Percentiles rank a stretch among this genome's conserved stretches.
Conservation (phyloP, 2,888 invertebrate genomes). For the Lucinisca nassula region DNA sequence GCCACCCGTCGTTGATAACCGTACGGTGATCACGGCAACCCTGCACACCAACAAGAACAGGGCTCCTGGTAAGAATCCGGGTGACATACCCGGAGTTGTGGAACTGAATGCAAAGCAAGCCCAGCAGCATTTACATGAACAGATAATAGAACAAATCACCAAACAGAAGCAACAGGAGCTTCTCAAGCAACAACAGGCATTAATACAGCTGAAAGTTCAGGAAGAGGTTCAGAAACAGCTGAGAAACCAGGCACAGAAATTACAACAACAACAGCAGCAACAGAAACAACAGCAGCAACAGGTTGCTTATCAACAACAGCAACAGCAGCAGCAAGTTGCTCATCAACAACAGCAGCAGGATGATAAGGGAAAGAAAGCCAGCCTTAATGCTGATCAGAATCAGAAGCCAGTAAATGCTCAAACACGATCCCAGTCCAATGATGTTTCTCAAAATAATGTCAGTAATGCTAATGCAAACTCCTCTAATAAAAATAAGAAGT, state of each 20-base stretch:
- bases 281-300: slow-evolving; percentile 27
- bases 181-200: slow-evolving; percentile 58
- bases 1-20: slow-evolving; percentile 53
- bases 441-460: neutral
- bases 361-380: slow-evolving; percentile 29
- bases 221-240: slow-evolving; percentile 57
- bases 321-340: slow-evolving; percentile 36
- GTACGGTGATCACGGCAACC: slow-evolving; percentile 34
- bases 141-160: neutral
- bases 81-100: neutral
- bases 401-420: neutral
- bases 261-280: slow-evolving; percentile 57
- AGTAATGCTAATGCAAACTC: neutral
- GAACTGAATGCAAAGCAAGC: slow-evolving; percentile 3
- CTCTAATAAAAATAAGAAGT: neutral
- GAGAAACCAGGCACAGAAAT: slow-evolving; percentile 50
- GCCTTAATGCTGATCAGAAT: neutral
- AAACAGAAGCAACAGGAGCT: slow-evolving; percentile 55
- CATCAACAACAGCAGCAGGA: slow-evolving; percentile 30
- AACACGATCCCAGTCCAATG: slow-evolving; percentile 1
- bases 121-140: slow-evolving; percentile 1
- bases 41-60: neutral
- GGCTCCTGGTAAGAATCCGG: neutral
- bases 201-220: slow-evolving; percentile 54
- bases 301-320: slow-evolving; percentile 24